These are phyloP conservation scores for Carcinoscorpius rotundicauda DNA, from an alignment of 1,140 invertebrate species.

Conservation along the genomic window DNA sequence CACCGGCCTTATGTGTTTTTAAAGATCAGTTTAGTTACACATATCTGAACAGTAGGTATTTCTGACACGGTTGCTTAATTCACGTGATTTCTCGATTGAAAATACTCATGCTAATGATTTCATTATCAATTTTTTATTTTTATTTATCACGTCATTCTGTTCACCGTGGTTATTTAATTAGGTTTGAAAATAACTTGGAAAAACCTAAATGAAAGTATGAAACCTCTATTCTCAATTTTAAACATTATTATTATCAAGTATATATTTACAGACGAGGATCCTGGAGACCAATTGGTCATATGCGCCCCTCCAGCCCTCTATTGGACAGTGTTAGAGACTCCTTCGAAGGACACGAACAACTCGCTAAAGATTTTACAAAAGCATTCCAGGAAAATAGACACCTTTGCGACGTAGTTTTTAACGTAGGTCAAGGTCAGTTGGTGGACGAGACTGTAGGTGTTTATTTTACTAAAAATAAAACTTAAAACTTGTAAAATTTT, in stretches of 20 bases:
- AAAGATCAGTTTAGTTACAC: too few species aligned
- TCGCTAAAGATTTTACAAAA: constrained; percentile 81
- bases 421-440: constrained; percentile 74
- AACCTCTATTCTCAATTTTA: too few species aligned
- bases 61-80: too few species aligned
- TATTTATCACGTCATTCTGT: too few species aligned
- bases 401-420: constrained; percentile 81
- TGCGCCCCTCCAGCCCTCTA: constrained; percentile 81
- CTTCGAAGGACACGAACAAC: constrained; percentile 86
- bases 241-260: not conserved
- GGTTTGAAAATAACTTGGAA: too few species aligned
- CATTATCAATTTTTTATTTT: too few species aligned
- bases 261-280: constrained; percentile 49
- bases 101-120: too few species aligned
- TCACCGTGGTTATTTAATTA: too few species aligned
- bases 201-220: too few species aligned
- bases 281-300: constrained; percentile 85
- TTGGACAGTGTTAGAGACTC: constrained; percentile 75
- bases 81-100: too few species aligned
- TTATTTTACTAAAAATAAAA: constrained; percentile 19
- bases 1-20: too few species aligned
- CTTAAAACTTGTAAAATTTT: constrained; percentile 1
- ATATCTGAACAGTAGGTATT: too few species aligned
- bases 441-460: constrained; percentile 11
- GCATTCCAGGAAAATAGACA: constrained; percentile 63